phyloP scores from a whole-genome alignment of 2,113 vertebrate species.

The Indri indri region DNA sequence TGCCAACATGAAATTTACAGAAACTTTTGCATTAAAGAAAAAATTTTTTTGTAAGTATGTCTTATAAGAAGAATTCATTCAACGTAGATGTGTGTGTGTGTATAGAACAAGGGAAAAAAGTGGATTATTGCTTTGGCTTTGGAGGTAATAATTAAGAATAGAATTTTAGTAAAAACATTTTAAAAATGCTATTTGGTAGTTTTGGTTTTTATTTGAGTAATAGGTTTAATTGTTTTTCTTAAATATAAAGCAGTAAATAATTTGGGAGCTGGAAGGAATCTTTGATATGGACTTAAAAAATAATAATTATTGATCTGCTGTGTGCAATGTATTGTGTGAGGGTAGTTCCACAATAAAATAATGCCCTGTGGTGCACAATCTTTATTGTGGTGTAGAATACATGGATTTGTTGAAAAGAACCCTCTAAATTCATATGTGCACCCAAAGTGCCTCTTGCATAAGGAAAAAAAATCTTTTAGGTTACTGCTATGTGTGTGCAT shows the following conservation, averaged over 20 bases:
- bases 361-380: neutral
- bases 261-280: neutral
- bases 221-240: neutral
- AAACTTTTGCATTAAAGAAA: neutral
- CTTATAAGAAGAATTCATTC: neutral
- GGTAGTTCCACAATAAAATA: neutral
- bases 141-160: neutral
- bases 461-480: neutral
- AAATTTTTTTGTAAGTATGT: neutral
- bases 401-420: neutral
- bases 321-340: neutral
- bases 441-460: neutral
- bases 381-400: neutral
- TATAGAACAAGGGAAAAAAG: neutral
- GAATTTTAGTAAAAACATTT: slow-evolving; percentile 16
- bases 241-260: neutral
- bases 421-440: neutral
- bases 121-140: neutral
- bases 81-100: neutral
- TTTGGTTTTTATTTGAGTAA: slow-evolving; percentile 21
- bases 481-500: neutral
- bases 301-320: neutral
- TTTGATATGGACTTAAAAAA: neutral
- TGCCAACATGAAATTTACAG: neutral
- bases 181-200: neutral